Base-by-base conservation (phyloP, 2,888 invertebrate species). In the Hoplodrina ambigua region DNA sequence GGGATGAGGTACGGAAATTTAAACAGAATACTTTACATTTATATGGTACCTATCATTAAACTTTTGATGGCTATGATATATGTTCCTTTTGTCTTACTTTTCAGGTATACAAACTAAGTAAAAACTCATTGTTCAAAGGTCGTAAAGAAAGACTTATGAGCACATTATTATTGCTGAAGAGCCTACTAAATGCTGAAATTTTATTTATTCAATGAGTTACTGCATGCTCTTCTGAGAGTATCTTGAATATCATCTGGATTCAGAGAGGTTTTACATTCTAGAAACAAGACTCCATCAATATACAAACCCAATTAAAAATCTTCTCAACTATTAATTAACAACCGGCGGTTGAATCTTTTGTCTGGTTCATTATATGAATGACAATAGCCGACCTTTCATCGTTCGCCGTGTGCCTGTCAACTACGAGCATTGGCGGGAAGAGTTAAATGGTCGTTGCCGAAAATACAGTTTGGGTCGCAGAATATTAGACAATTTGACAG, bases 321-420 rank as follows among this genome's bases (percentile, higher is more conserved):
- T 49, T 41, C 19, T 37, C n/a, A 50, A 46, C 10, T 59, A 44
- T 69, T 25, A 69, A 76, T 37, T 59, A 59, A 55, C 30, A 19
- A 50, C 50, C 25, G 25, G 11, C 17, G 50, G 55, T 55, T 33
- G 33, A 58, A 69, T 56, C 55, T 73, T 60, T 73, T 76, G 77
- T 73, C 70, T 76, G 50, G 69, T 72, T 76, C 50, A 50, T 72
- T 72, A 33, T 52, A 37, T 52, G 44, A 59, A 59, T 69, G 70
- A 73, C 55, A 73, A 76, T 69, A 55, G 44, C 10, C 49, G 44
- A 30, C 59, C 37, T 69, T 69, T 69, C 33, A 25, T 68, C 53
- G 17, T 69, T 25, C 41, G 41, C 50, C 19, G 37, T 46, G 50
- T 55, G 25, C 44, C 37, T 72, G 44, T 25, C 33, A 58, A 25